These are phyloP conservation scores for Gasterosteus nipponicus DNA, from an alignment of 2,113 vertebrate species.

Conservation along the genomic window DNA sequence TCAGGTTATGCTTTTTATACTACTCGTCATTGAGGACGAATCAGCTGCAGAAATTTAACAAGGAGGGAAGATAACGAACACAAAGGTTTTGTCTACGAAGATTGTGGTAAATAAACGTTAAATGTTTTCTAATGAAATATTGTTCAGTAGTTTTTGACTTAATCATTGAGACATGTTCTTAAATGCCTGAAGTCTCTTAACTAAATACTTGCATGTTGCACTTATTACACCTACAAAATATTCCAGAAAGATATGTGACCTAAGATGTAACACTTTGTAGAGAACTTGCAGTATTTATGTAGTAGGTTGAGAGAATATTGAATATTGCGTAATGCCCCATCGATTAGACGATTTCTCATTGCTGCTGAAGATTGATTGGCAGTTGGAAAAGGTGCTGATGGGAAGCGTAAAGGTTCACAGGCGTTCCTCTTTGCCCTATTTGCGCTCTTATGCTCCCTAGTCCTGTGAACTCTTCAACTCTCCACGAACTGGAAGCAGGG, in stretches of 20 bases:
- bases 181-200: background rate
- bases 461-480: constrained; percentile 73
- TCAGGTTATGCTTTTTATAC: constrained; percentile 62
- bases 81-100: constrained; percentile 16
- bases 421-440: constrained; percentile 11
- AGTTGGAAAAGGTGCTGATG: constrained; percentile 11
- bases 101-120: constrained; percentile 6
- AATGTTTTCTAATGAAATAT: constrained; percentile 23
- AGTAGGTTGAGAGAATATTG: background rate
- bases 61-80: background rate
- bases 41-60: constrained; percentile 15
- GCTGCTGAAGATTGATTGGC: constrained; percentile 20
- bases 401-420: constrained; percentile 31
- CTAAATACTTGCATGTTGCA: background rate
- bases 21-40: constrained; percentile 25
- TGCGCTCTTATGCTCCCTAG: constrained; percentile 42
- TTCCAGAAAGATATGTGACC: background rate
- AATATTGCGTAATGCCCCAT: background rate
- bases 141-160: background rate
- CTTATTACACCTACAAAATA: background rate
- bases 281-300: background rate
- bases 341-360: background rate
- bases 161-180: background rate
- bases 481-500: constrained; percentile 61
- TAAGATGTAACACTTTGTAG: background rate